phyloP scores from a whole-genome alignment of 1,140 invertebrate species.

The Homalodisca vitripennis region DNA sequence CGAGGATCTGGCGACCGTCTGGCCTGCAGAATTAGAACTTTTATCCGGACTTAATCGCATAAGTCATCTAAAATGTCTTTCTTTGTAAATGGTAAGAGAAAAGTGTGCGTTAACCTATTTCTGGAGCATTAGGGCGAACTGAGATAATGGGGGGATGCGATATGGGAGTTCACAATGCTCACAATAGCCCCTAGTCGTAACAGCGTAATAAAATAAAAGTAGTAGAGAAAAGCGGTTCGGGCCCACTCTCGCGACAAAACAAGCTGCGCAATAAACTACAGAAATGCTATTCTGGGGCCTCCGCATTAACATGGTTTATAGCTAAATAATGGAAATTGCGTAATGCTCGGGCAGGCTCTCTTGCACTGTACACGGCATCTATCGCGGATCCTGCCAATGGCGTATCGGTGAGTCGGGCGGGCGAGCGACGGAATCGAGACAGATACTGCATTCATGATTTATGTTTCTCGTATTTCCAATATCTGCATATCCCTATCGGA shows the following conservation, averaged over 20 bases:
- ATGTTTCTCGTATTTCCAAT: too few species aligned
- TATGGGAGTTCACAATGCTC: constrained; percentile 12
- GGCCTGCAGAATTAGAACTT: background rate
- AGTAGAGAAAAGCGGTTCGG: background rate
- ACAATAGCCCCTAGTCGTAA: background rate
- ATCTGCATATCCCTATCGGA: too few species aligned
- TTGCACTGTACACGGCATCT: too few species aligned
- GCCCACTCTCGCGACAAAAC: background rate
- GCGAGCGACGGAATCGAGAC: too few species aligned
- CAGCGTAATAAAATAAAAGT: constrained; percentile 16
- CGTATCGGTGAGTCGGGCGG: too few species aligned
- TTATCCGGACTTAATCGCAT: constrained; percentile 15
- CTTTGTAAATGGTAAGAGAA: constrained; percentile 14
- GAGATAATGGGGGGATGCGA: constrained; percentile 3
- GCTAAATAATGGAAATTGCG: too few species aligned
- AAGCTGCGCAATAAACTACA: too few species aligned
- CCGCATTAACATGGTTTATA: too few species aligned
- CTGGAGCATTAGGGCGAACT: constrained; percentile 7
- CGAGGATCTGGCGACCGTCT: background rate
- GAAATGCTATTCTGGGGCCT: too few species aligned
- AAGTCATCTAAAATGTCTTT: constrained; percentile 7
- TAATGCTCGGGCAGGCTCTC: too few species aligned
- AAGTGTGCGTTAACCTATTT: constrained; percentile 15
- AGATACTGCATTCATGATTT: too few species aligned
- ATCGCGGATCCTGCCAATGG: too few species aligned